phyloP scores from a whole-genome alignment of 2,113 vertebrate genomes.

The Aleadryas rufinucha region DNA sequence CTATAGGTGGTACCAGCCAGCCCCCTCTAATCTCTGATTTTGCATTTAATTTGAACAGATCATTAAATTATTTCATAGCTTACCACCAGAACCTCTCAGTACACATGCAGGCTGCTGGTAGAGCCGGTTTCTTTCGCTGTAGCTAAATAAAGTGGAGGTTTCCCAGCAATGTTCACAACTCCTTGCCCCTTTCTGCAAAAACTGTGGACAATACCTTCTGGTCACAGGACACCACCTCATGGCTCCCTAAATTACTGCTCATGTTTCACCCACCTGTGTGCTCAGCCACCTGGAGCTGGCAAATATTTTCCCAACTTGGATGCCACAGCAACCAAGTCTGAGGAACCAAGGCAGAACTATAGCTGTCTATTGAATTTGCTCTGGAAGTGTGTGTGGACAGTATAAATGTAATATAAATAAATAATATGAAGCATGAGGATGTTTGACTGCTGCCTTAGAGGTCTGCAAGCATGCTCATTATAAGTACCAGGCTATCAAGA shows the following conservation, averaged over 20 bases:
- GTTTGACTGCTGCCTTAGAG: not conserved
- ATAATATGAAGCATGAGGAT: not conserved
- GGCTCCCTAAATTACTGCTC: not conserved
- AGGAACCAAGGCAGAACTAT: conserved; percentile 20
- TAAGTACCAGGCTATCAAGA: not conserved
- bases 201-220: not conserved
- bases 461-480: not conserved
- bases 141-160: not conserved
- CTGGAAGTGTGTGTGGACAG: not conserved
- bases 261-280: not conserved
- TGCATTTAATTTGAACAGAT: not conserved
- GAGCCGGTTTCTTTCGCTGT: not conserved
- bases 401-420: not conserved
- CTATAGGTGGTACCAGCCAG: not conserved
- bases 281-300: conserved; percentile 56
- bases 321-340: conserved; percentile 51
- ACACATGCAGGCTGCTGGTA: not conserved
- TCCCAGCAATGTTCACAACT: not conserved
- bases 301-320: conserved; percentile 52
- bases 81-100: not conserved
- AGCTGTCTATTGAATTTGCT: not conserved
- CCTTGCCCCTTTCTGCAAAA: not conserved
- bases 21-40: not conserved
- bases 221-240: not conserved
- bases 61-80: not conserved